These are phyloP conservation scores for Noctua fimbriata DNA, from an alignment of 2,888 invertebrate species.

Conservation along the genomic window DNA sequence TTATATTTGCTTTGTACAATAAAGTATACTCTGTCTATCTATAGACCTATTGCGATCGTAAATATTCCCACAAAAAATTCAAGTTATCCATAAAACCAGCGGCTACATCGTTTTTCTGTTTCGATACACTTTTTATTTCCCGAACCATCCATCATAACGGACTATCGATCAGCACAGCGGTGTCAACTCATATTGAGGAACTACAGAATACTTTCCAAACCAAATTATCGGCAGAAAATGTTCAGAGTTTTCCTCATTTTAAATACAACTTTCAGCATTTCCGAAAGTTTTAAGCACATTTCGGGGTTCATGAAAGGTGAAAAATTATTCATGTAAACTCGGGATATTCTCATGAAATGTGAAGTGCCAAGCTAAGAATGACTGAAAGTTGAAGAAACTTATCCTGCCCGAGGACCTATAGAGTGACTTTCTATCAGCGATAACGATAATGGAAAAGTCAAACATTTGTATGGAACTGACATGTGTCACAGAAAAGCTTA, in stretches of 20 bases:
- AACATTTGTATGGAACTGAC: not conserved
- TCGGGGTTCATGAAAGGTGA: not conserved
- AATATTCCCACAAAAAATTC: not conserved
- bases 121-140: conserved; percentile 23
- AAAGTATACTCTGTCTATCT: not conserved
- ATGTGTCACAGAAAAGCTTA: not conserved
- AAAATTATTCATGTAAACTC: conserved; percentile 2
- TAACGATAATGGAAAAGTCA: not conserved
- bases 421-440: not conserved
- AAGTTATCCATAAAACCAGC: conserved; percentile 1
- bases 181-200: conserved; percentile 30
- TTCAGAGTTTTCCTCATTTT: not conserved
- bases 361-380: not conserved
- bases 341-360: not conserved
- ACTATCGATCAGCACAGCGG: conserved; percentile 41
- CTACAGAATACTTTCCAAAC: conserved; percentile 18
- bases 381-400: not conserved
- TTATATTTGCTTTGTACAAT: not conserved
- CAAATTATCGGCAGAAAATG: conserved; percentile 23
- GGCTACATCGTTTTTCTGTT: conserved; percentile 8
- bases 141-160: conserved; percentile 43
- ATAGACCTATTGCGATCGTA: not conserved
- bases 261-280: conserved; percentile 6
- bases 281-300: conserved; percentile 10
- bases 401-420: not conserved